Base-by-base conservation (phyloP, 2,797 vertebrate genomes). In the Myotis findleyi region DNA sequence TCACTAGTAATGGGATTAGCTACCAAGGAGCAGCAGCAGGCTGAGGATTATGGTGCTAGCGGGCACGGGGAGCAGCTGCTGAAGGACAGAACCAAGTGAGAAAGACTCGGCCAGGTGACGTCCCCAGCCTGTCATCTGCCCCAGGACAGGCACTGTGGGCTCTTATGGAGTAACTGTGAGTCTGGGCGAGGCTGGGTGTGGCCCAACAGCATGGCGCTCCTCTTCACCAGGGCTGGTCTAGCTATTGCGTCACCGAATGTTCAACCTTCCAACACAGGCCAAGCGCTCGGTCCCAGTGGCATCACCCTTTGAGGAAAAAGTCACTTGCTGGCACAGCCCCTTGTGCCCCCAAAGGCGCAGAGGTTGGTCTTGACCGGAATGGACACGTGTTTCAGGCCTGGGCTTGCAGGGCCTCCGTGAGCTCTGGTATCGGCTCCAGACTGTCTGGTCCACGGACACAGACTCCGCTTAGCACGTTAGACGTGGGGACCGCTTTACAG, bases 401-500 rank as follows among this genome's bases (percentile, higher is more conserved):
- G 3, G 59, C 79, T 49, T 62, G 2, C 30, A 62, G 10, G n/a
- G 23, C 51, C 57, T 91, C 36, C 0, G 30, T n/a, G 62, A 38
- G 23, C 47, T 36, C 25, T 0, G 0, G 41, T 18, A 6, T 25
- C 38, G 55, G 41, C 7, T 77, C 33, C 23, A 27, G 81, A 88
- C 38, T 3, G 0, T 12, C 55, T 44, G 53, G 20, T 23, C 30
- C 2, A 2, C 71, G 47, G 64, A 11, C 0, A 12, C 27, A 27
- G 23, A 55, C 9, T 44, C 53, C 1, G 4, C 20, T 7, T 27
- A 38, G 57, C 2, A 1, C 20, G 1, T 7, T 13, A 73, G 51
- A 7, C 1, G 0, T 23, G 30, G 69, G n/a, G 33, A 21, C 62
- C 4, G 2, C 41, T 16, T 16, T 12, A 7, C 8, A 49, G 79